Base-by-base conservation (phyloP, 2,113 vertebrate species). In the Elaphurus davidianus region DNA sequence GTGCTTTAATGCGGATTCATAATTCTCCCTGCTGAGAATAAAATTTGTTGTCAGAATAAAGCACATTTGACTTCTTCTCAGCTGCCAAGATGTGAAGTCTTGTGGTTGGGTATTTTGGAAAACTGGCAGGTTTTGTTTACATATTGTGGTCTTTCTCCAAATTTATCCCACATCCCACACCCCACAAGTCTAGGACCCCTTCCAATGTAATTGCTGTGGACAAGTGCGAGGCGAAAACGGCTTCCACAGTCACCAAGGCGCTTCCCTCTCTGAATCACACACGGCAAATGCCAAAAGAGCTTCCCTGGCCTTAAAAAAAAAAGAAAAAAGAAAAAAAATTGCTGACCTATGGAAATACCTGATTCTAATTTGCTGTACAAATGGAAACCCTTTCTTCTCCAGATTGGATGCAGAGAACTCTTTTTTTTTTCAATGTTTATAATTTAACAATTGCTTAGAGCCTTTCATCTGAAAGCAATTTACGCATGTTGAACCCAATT, bases 311-410 rank as follows among this genome's bases (percentile, higher is more conserved):
- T 64, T 1, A 25, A 71, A 60, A 94, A 76, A 76, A 79, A 84
- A 88, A 71, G 16, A 94, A 91, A 87, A 91, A 78, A 13, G 62
- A 83, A 89, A 81, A 96, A 67, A 85, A 84, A 87, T 50, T 79
- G 74, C 96, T 97, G 97, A 96, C 87, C 96, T 62, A 74, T 47
- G 97, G 91, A 97, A 98, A 98, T 97, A 98, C 88, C 94, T 96
- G 95, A 97, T 97, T 97, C 94, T 97, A 98, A 98, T 97, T 97
- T 98, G 93, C 92, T 95, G 5, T 97, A 97, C 97, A 98, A 98
- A 97, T 97, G 95, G 93, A 93, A 98, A 98, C 78, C 95, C 97
- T 96, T 97, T 97, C 82, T 98, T 96, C 83, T 97, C 55, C 79
- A 98, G 98, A 98, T 96, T 98, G 86, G 79, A 98, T 82, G 30